Conservation (phyloP, 2,888 invertebrate genomes). For the Campoplex capitator region DNA sequence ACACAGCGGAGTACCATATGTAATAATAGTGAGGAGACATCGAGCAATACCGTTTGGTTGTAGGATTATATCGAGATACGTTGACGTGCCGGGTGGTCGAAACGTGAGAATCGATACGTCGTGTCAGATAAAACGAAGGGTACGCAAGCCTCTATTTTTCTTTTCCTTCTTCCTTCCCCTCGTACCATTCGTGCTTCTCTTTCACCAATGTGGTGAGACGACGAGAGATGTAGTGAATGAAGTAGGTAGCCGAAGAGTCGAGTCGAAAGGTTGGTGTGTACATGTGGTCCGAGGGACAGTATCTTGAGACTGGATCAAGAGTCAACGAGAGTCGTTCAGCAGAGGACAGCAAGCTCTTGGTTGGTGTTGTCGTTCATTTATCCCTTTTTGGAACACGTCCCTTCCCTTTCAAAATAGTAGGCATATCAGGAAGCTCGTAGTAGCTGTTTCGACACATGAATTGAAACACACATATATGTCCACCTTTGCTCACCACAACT, state of each 20-base stretch:
- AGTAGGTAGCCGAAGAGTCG: constrained; percentile 61
- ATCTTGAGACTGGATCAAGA: constrained; percentile 74
- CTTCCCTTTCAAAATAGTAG: background rate
- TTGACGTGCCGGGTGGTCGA: constrained; percentile 68
- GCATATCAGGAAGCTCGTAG: constrained; percentile 21
- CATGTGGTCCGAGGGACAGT: constrained; percentile 69
- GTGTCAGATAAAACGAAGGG: constrained; percentile 70
- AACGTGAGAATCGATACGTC: constrained; percentile 74
- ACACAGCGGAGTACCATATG: background rate
- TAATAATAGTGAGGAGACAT: constrained; percentile 18
- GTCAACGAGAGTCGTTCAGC: constrained; percentile 48
- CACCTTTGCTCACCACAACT: constrained; percentile 60
- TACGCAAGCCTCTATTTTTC: constrained; percentile 47
- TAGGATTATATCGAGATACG: constrained; percentile 68
- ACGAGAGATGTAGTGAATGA: constrained; percentile 68
- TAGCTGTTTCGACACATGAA: constrained; percentile 70
- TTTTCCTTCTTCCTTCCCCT: constrained; percentile 6
- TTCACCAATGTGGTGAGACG: constrained; percentile 36
- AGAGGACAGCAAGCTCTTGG: constrained; percentile 44
- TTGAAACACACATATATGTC: constrained; percentile 67
- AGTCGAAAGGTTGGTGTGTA: constrained; percentile 50
- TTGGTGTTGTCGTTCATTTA: constrained; percentile 29
- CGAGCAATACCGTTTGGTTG: constrained; percentile 19
- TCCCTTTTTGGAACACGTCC: background rate
- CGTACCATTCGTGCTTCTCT: constrained; percentile 20